Evolutionary conservation across 2,888 invertebrate species (phyloP), one percentile per base, ranked within the genome.

Genomic region (Drosophila helvetica): DNA sequence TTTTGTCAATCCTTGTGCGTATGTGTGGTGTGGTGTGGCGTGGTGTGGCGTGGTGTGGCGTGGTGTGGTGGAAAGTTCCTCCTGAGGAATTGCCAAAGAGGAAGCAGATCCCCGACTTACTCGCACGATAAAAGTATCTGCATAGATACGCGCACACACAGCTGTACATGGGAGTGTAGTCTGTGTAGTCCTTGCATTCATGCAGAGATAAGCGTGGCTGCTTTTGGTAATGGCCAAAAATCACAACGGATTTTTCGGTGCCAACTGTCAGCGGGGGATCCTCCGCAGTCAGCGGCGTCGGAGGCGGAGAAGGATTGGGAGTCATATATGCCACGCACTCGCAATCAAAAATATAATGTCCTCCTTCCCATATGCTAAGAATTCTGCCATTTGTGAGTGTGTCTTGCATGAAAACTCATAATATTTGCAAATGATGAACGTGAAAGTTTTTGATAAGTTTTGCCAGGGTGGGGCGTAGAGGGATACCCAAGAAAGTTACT

Each of bases 371-470:
- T 38, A 33, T 52, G 38, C 57, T 22, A 48, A 48, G 19, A 55
- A 66, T 67, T 55, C 18, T 45, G 17, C 48, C 12, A 51, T 66
- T 45, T 18, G 68, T 68, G 71, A 56, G 62, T 50, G 12, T 56
- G 55, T 51, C 53, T 68, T 61, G 68, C 83, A 79, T 75, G 72
- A 74, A 83, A 83, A 74, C 81, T 80, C 87, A 80, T 85, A 83
- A 84, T 88, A 88, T 86, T 88, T 84, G 88, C 88, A 86, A 86
- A 86, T 86, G 88, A 86, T 80, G 87, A 81, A 86, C 85, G 85
- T 86, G 85, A 76, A 86, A 86, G 87, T 86, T 86, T 86, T 86
- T 81, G 76, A 75, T 78, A 86, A 86, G 87, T 86, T 82, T 74
- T 51, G 30, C 50, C 42, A 45, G 38, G 19, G 22, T 8, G n/a